These are phyloP conservation scores for Drosophila arawakana DNA, from an alignment of 1,140 invertebrate species.

Conservation along the genomic window DNA sequence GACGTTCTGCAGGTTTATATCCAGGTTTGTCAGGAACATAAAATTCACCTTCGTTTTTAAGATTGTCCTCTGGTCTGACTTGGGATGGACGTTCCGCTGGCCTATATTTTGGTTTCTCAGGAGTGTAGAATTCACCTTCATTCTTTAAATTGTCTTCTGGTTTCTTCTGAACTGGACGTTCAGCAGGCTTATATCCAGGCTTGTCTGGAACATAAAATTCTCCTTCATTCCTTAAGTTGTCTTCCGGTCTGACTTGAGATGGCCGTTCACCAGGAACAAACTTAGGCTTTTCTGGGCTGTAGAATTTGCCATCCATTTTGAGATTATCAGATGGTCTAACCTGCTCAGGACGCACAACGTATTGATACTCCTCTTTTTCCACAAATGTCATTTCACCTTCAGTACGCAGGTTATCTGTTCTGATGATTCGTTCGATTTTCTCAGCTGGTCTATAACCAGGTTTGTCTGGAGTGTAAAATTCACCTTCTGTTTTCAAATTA, in stretches of 20 bases:
- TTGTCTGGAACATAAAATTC: slow-evolving; percentile 86
- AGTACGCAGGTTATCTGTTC: slow-evolving; percentile 87
- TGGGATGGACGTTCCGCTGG: slow-evolving; percentile 84
- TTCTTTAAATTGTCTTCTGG: slow-evolving; percentile 79
- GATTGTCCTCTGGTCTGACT: slow-evolving; percentile 71
- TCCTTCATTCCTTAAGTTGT: slow-evolving; percentile 87
- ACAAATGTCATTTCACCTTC: slow-evolving; percentile 86
- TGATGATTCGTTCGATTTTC: slow-evolving; percentile 85
- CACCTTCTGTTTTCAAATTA: slow-evolving; percentile 86
- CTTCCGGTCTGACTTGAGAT: slow-evolving; percentile 85
- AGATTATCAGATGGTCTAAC: slow-evolving; percentile 84
- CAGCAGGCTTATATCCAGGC: slow-evolving; percentile 85
- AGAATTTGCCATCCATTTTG: slow-evolving; percentile 88
- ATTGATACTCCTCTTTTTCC: slow-evolving; percentile 80
- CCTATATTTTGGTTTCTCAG: slow-evolving; percentile 83
- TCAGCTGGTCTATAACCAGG: slow-evolving; percentile 67
- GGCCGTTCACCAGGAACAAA: slow-evolving; percentile 85
- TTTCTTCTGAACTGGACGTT: slow-evolving; percentile 80
- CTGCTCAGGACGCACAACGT: slow-evolving; percentile 86
- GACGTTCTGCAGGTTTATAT: slow-evolving; percentile 85
- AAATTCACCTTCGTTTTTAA: slow-evolving; percentile 88
- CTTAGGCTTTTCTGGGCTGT: slow-evolving; percentile 84
- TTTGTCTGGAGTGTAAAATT: slow-evolving; percentile 82
- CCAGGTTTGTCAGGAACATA: slow-evolving; percentile 84
- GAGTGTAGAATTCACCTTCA: slow-evolving; percentile 88